Conservation (phyloP, 2,797 vertebrate genomes). For the Lutjanus campechanus region DNA sequence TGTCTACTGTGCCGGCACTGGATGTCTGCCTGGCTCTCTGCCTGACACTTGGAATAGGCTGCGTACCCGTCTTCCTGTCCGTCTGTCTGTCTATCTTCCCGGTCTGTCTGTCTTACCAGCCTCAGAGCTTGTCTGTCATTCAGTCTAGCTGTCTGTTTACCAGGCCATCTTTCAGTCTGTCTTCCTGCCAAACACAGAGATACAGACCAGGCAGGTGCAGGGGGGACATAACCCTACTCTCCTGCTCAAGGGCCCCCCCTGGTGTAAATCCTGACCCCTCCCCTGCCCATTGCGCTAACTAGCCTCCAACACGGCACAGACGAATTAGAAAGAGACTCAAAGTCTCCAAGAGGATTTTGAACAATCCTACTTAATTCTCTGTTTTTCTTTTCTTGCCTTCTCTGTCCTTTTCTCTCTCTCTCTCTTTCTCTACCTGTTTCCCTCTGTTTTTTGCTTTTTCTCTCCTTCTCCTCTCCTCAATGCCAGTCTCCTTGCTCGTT, state of each 20-base stretch:
- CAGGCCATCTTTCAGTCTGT: constrained; percentile 58
- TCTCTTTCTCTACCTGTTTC: constrained; percentile 50
- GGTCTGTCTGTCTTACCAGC: constrained; percentile 41
- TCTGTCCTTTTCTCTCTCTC: constrained; percentile 27
- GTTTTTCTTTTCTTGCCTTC: constrained; percentile 32
- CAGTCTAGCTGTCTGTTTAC: constrained; percentile 63
- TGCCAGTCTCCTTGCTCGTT: constrained; percentile 69
- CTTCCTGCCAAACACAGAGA: constrained; percentile 59
- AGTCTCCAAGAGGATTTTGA: constrained; percentile 51
- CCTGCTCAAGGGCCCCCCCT: constrained; percentile 70
- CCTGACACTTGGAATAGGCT: constrained; percentile 68
- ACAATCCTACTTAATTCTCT: constrained; percentile 62
- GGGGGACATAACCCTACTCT: constrained; percentile 61
- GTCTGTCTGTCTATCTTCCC: constrained; percentile 29
- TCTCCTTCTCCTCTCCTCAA: constrained; percentile 32
- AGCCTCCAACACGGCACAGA: constrained; percentile 47
- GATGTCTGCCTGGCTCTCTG: constrained; percentile 69
- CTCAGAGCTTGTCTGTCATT: constrained; percentile 65
- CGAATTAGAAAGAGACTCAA: constrained; percentile 47
- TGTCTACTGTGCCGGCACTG: constrained; percentile 60
- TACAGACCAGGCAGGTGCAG: constrained; percentile 51
- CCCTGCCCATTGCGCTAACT: constrained; percentile 64
- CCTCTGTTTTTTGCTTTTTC: constrained; percentile 33
- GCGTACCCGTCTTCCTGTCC: constrained; percentile 54
- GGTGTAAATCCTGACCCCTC: constrained; percentile 70